Base-by-base conservation (phyloP, 1,140 invertebrate species). In the Drosophila yakuba region DNA sequence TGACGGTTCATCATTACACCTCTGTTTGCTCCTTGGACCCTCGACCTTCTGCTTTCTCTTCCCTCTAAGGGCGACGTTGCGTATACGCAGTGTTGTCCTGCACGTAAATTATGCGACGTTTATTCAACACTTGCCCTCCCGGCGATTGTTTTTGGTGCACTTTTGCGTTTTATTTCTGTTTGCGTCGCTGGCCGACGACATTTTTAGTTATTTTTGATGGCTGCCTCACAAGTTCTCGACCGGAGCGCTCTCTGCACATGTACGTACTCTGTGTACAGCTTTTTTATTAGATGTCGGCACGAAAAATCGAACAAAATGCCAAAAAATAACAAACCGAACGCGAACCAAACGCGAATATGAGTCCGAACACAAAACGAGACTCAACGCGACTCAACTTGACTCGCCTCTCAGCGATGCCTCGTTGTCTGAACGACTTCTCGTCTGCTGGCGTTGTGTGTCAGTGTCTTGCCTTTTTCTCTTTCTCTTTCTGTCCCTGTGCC, bases 241-340 rank as follows among this genome's bases (percentile, higher is more conserved):
- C 47, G 67, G 38, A 72, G 66, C 52, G 52, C 64, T 57, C 66
- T 71, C 64, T 41, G 61, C 67, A 66, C 48, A 69, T 48, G 39
- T 63, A 62, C 45, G 58, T 75, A 62, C 57, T 50, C 63, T 41
- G 74, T 74, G 61, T 88, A 80, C 82, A 86, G 79, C 78, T 81
- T 83, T 82, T 85, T 85, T 84, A 84, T 84, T 84, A 84, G 80
- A 84, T 77, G 81, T 68, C 78, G 69, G 56, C 66, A 75, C 56
- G 71, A 89, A 78, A 88, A 89, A 89, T 90, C 84, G 84, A 89
- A 89, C 84, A 89, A 90, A 89, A 89, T 84, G 74, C 84, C 80
- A 84, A 88, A 89, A 89, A 89, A 78, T 64, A 86, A 85, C 83
- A 85, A 85, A 88, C 78, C 79, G 81, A 84, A 50, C 32, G 62